Conservation (phyloP, 1,140 invertebrate species). For the Nasonia vitripennis region DNA sequence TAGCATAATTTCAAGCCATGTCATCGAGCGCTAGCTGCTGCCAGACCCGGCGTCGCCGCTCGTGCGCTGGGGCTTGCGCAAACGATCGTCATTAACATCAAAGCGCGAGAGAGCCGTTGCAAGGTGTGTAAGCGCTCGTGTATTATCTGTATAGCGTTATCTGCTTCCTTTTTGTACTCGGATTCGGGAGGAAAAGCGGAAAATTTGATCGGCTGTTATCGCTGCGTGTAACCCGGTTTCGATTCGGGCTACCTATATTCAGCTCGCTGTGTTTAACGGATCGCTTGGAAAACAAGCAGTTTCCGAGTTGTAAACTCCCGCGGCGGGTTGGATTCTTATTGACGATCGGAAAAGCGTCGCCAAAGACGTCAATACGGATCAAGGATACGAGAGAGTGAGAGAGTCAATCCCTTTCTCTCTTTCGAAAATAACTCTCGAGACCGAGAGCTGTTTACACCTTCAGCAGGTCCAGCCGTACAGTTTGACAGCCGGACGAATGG, state of each 20-base stretch:
- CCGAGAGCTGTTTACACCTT: not conserved
- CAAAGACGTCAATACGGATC: conserved; percentile 21
- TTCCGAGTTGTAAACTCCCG: no score
- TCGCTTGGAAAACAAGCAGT: no score
- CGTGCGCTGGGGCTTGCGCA: conserved; percentile 17
- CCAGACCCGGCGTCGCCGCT: conserved; percentile 50
- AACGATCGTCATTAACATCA: conserved; percentile 37
- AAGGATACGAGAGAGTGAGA: not conserved
- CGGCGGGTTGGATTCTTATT: not conserved
- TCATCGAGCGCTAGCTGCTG: not conserved
- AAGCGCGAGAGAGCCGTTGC: not conserved
- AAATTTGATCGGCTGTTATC: not conserved
- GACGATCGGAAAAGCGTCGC: not conserved
- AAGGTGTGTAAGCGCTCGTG: not conserved
- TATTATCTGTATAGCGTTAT: not conserved
- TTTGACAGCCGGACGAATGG: not conserved
- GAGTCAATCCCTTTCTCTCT: not conserved
- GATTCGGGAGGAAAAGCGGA: not conserved
- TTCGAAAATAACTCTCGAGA: not conserved
- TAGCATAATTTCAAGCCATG: conserved; percentile 46
- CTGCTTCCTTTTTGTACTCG: not conserved
- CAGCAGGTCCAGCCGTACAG: not conserved
- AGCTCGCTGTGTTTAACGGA: no score
- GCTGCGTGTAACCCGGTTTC: no score
- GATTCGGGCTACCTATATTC: no score